Percentiles rank a stretch among this genome's conserved stretches.
These are phyloP conservation scores for Acestrorhynchus altus DNA, from an alignment of 2,797 vertebrate genomes.

Conservation along the genomic window DNA sequence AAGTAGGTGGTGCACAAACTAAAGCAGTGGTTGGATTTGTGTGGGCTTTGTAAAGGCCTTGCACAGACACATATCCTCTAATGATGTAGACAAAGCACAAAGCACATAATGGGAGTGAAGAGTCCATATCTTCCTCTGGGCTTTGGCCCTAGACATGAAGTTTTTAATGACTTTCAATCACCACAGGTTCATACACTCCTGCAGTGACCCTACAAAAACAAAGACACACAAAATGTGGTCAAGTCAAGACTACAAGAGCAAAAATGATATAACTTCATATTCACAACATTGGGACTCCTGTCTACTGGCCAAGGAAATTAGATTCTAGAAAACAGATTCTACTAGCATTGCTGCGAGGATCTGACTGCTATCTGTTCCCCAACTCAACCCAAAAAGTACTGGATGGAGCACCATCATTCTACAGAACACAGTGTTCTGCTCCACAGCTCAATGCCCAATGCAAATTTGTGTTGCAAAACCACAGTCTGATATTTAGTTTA, in stretches of 20 bases:
- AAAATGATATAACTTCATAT: too few species aligned
- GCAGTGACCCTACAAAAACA: conserved; percentile 84
- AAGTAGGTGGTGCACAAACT: neutral
- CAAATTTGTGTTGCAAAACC: too few species aligned
- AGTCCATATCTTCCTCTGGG: neutral
- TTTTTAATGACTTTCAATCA: conserved; percentile 91
- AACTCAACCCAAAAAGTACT: too few species aligned
- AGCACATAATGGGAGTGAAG: neutral
- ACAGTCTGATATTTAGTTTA: too few species aligned
- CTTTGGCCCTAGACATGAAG: neutral
- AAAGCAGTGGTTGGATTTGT: neutral
- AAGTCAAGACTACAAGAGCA: neutral
- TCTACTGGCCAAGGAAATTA: too few species aligned
- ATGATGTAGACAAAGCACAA: neutral
- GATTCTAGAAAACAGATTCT: too few species aligned
- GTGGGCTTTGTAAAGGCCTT: neutral
- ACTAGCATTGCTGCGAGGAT: too few species aligned
- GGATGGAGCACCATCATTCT: too few species aligned
- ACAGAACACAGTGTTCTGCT: too few species aligned
- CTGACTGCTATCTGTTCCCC: too few species aligned
- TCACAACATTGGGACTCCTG: too few species aligned
- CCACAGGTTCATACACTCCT: conserved; percentile 92
- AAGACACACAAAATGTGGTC: neutral
- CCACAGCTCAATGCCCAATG: too few species aligned
- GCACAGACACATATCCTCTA: neutral